Evolutionary conservation across 2,113 vertebrate genomes (phyloP), one percentile per base, ranked within the genome.

Genomic region (Telmatochromis brichardi): DNA sequence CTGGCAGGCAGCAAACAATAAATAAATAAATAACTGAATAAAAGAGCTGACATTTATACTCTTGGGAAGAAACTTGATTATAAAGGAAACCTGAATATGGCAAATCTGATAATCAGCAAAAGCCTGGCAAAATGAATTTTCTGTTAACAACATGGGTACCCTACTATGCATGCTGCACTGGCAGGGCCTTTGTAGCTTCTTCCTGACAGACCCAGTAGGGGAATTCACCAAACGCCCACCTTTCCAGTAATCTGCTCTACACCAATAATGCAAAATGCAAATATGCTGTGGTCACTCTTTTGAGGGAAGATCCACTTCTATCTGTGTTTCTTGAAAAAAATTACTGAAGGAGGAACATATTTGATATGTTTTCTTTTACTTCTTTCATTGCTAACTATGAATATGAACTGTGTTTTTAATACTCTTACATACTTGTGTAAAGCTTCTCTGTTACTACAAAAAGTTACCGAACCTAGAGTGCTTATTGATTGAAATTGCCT

Each of bases 211-310:
- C 86, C 68, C 53, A 83, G 68, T 11, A 58, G 89, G 91, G 92
- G 90, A 92, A 90, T 90, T 91, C 84, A 90, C 88, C 60, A 9
- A 4, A 90, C 86, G 15, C 92, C 88, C 90, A 93, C 93, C 86
- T 58, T 90, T 88, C 68, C 76, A 3, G 47, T 73, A 93, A 91
- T 63, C 90, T 92, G 85, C 19, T 78, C 65, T 28, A 10, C 35
- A 51, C 51, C 6, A 65, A 58, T 37, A 82, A 45, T 15, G 82
- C 80, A n/a, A 15, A 57, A 60, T 81, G 79, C 78, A 87, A 23
- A 68, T 45, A 68, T 12, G 17, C 8, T 9, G 4, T 17, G 51
- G 42, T 23, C 47, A 55, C 10, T 45, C 55, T 6, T 26, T 3
- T 35, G 2, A 80, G 5, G 31, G 23, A 65, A 85, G 37, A 54